Conservation (phyloP, 1,140 invertebrate species). For the Hypsibius dujardini region DNA sequence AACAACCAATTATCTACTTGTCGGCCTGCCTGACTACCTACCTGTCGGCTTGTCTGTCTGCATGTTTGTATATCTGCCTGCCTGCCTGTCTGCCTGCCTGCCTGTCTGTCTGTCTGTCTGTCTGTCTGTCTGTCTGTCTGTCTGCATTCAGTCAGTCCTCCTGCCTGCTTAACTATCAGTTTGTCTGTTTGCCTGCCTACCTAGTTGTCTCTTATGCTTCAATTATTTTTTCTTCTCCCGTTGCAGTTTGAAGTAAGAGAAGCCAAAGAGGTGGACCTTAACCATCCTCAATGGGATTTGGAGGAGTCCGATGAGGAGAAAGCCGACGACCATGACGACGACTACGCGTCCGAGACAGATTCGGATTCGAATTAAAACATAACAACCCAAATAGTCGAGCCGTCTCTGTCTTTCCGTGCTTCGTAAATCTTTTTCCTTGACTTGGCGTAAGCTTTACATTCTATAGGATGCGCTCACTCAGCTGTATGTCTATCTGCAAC, state of each 20-base stretch:
- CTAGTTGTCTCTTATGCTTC: constrained; percentile 20
- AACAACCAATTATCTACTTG: constrained; percentile 21
- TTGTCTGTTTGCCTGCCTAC: background rate
- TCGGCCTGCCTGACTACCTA: background rate
- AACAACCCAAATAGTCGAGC: background rate
- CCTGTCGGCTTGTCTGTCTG: too few species aligned
- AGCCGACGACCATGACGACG: constrained; percentile 38
- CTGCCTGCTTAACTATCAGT: too few species aligned
- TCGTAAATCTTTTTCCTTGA: too few species aligned
- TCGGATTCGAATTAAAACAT: constrained; percentile 29
- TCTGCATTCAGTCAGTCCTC: constrained; percentile 17
- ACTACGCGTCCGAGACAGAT: constrained; percentile 27
- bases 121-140: background rate
- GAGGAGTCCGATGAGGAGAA: constrained; percentile 73
- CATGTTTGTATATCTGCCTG: too few species aligned
- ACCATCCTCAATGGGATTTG: constrained; percentile 89
- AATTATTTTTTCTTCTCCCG: constrained; percentile 22
- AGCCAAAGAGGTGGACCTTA: constrained; percentile 65
- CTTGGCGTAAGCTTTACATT: too few species aligned
- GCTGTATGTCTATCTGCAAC: too few species aligned
- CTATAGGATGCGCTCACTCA: too few species aligned
- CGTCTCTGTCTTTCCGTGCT: too few species aligned
- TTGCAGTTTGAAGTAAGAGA: constrained; percentile 76
- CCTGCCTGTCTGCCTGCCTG: too few species aligned
- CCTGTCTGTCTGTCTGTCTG: background rate